Evolutionary conservation across 2,888 invertebrate species (phyloP).

Genomic region (Platerodrilus igneus): DNA sequence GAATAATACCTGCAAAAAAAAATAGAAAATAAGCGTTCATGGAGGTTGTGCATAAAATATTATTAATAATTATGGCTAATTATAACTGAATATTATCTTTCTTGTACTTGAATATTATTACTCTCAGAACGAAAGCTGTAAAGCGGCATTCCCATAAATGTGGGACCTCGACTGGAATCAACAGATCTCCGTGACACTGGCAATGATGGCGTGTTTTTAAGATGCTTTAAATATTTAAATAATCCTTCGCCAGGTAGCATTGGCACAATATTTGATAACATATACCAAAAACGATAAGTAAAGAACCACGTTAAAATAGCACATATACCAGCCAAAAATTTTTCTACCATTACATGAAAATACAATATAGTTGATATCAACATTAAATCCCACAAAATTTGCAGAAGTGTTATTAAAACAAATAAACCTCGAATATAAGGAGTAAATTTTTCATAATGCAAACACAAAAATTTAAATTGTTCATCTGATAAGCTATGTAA

Average conservation of each 20-base stretch:
- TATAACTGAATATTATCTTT: no score
- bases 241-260: conserved; percentile 72
- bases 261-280: conserved; percentile 58
- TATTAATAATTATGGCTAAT: no score
- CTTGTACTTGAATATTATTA: no score
- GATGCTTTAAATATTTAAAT: conserved; percentile 69
- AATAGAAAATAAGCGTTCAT: no score
- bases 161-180: conserved; percentile 45
- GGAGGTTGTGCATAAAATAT: no score
- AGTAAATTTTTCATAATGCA: conserved; percentile 72
- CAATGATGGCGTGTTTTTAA: conserved; percentile 34
- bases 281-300: conserved; percentile 79
- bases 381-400: conserved; percentile 94
- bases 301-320: conserved; percentile 88
- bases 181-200: conserved; percentile 47
- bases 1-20: no score
- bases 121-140: conserved; percentile 44
- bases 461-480: conserved; percentile 66
- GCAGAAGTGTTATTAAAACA: conserved; percentile 71
- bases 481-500: conserved; percentile 62
- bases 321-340: conserved; percentile 81
- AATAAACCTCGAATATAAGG: conserved; percentile 76
- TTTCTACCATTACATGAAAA: conserved; percentile 95
- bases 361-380: conserved; percentile 87
- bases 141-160: conserved; percentile 79